Evolutionary conservation across 2,113 vertebrate species (phyloP).

Genomic region (Oreochromis niloticus): DNA sequence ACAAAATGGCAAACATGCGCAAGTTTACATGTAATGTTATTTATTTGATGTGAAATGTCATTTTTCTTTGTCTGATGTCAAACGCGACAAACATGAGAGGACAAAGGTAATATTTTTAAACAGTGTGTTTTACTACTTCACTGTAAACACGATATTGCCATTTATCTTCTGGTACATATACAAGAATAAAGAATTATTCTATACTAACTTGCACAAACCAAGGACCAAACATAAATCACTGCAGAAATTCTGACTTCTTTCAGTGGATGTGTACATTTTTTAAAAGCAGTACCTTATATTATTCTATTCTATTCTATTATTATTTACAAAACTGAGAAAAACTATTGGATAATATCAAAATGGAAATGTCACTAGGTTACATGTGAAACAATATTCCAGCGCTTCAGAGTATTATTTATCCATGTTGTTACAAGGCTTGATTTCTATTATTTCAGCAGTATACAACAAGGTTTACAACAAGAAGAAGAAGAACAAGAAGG

Average conservation of each 20-base stretch:
- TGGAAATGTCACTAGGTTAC: background rate
- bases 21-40: background rate
- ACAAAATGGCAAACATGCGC: background rate
- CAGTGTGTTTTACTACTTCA: background rate
- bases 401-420: background rate
- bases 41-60: background rate
- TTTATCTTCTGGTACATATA: background rate
- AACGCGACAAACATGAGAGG: fast-evolving
- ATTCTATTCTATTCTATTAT: background rate
- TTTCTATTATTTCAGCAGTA: background rate
- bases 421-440: fast-evolving
- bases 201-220: background rate
- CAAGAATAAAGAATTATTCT: background rate
- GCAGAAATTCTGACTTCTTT: background rate
- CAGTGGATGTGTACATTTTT: background rate
- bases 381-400: background rate
- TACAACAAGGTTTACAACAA: background rate
- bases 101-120: background rate
- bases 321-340: background rate
- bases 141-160: fast-evolving
- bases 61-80: background rate
- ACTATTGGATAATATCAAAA: background rate
- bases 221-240: background rate
- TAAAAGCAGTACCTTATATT: background rate
- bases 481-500: background rate